Evolutionary conservation across 2,797 vertebrate genomes (phyloP), one percentile per base, ranked within the genome.

Genomic region (Poecilia gillii): DNA sequence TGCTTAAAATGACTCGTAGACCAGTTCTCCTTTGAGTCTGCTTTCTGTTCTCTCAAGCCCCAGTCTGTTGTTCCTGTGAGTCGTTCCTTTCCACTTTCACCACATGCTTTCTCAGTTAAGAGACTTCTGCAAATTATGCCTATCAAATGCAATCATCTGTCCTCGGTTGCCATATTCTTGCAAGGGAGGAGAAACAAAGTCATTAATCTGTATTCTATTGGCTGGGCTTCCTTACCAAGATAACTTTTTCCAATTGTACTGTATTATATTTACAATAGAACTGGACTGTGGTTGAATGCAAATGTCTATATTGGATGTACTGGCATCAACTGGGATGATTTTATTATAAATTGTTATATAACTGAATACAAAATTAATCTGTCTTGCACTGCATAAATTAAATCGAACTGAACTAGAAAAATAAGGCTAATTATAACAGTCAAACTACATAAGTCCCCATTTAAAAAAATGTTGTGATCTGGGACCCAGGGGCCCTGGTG

Each of bases 401-500:
- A 68, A 68, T 41, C 18, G 18, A 66, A 66, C 33, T 66, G 18
- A n/a, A 43, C 9, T 13, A 6, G 25, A 0, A 25, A 11, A 68
- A 68, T 36, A 18, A 18, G 59, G 6, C 31, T 64, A 36, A 14
- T 36, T 33, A 18, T 8, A 9, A 18, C 31, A 20, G 59, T 36
- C 59, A 64, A 64, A 18, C 6, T 31, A 20, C 57, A 62, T 5
- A 64, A 18, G 6, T 33, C 12, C 28, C n/a, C 31, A 16, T 33
- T 36, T 6, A 36, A 23, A 66, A 66, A 66, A 11, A 41, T 3
- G 12, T 59, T 66, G 57, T 28, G 68, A 6, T 36, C 46, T 66
- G 70, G 74, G 78, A 72, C 74, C 72, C 57, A 11, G 84, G 85
- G 90, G 84, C 78, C 88, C 88, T 78, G 72, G 73, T 82, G 1